A percentile compares a stretch with the other conserved stretches of the same genome.
Evolutionary conservation across 2,113 vertebrate species (phyloP).

Genomic region (Corythoichthys intestinalis): DNA sequence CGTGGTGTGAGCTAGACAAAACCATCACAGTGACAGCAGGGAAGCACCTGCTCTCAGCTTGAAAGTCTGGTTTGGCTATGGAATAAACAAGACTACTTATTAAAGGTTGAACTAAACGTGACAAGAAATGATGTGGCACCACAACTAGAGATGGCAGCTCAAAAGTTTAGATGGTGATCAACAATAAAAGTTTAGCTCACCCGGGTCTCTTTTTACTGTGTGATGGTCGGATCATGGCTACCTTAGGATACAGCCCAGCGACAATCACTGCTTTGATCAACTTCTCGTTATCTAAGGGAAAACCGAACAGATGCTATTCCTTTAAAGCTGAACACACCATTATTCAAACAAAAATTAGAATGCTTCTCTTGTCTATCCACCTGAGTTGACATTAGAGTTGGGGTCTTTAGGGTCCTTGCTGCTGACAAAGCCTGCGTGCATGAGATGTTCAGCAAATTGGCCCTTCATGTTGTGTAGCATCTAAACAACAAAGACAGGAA

Average conservation of each 20-base stretch:
- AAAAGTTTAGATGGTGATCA: conserved; percentile 13
- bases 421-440: conserved; percentile 86
- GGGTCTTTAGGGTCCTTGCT: conserved; percentile 86
- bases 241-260: conserved; percentile 95
- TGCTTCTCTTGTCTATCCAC: conserved; percentile 52
- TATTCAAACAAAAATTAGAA: neutral
- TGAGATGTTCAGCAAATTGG: conserved; percentile 94
- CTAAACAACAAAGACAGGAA: conserved; percentile 56
- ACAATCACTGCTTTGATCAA: conserved; percentile 96
- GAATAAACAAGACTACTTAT: conserved; percentile 23
- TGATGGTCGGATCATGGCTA: conserved; percentile 89
- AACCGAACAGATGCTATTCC: neutral
- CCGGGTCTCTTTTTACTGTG: conserved; percentile 86
- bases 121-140: conserved; percentile 1
- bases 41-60: conserved; percentile 17
- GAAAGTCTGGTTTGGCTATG: conserved; percentile 6
- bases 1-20: conserved; percentile 6
- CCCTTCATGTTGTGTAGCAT: conserved; percentile 98
- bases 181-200: conserved; percentile 72
- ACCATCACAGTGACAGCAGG: conserved; percentile 14
- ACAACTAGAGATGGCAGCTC: neutral
- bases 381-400: conserved; percentile 91
- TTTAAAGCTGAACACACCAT: neutral
- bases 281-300: conserved; percentile 87
- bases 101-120: conserved; percentile 11